A percentile compares a stretch with the other conserved stretches of the same genome.
phyloP scores from a whole-genome alignment of 2,797 vertebrate species.

The Onychomys torridus region DNA sequence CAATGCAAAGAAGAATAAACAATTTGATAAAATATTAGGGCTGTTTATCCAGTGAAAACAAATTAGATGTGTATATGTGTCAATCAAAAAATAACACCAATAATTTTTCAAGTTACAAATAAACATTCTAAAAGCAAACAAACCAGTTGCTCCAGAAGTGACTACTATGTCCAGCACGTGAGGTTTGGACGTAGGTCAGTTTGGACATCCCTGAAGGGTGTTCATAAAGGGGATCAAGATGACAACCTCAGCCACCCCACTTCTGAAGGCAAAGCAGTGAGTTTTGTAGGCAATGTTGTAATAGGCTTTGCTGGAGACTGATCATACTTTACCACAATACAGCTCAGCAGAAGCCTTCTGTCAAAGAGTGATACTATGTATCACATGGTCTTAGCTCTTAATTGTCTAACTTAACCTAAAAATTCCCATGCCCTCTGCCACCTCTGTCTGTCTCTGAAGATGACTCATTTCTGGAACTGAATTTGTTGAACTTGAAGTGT shows the following conservation, averaged over 20 bases:
- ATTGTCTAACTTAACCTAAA: not conserved
- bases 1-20: not conserved
- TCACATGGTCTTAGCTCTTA: not conserved
- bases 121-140: not conserved
- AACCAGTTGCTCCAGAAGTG: not conserved
- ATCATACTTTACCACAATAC: not conserved
- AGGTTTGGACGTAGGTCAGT: too few species aligned
- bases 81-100: conserved; percentile 23
- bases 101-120: not conserved
- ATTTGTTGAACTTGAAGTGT: not conserved
- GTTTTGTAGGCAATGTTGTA: not conserved
- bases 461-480: not conserved
- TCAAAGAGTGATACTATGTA: not conserved
- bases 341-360: not conserved
- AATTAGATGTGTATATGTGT: not conserved
- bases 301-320: not conserved
- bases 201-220: not conserved
- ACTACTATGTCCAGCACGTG: not conserved
- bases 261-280: not conserved
- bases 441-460: not conserved
- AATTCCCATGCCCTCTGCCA: not conserved
- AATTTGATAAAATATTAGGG: not conserved
- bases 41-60: conserved; percentile 5
- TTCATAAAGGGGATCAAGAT: not conserved
- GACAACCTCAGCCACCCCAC: not conserved